These are phyloP conservation scores for Apantesis nais DNA, from an alignment of 2,888 invertebrate genomes.

Conservation along the genomic window DNA sequence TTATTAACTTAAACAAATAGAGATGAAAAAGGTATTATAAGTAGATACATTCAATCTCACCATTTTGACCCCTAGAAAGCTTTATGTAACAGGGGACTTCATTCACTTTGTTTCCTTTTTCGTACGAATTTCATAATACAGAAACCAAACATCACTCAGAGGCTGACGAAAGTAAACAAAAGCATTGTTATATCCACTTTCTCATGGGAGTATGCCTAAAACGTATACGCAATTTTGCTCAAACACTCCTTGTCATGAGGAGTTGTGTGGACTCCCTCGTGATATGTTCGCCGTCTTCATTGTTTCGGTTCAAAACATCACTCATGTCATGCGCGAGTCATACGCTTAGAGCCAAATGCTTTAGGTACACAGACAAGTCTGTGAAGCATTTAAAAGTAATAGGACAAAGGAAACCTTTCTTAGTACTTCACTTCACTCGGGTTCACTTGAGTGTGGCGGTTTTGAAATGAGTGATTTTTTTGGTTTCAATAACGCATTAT, in stretches of 20 bases:
- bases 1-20: slow-evolving; percentile 17
- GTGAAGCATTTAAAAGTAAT: slow-evolving; percentile 16
- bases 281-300: slow-evolving; percentile 38
- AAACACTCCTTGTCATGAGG: slow-evolving; percentile 56
- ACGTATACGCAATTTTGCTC: slow-evolving; percentile 55
- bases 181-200: slow-evolving; percentile 56
- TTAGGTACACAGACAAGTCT: slow-evolving; percentile 19
- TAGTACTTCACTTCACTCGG: slow-evolving; percentile 3
- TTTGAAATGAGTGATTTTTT: background rate
- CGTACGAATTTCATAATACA: slow-evolving; percentile 51
- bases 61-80: slow-evolving; percentile 40
- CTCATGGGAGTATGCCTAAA: slow-evolving; percentile 52
- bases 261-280: slow-evolving; percentile 31
- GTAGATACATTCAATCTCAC: slow-evolving; percentile 36
- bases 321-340: slow-evolving; percentile 37
- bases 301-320: slow-evolving; percentile 52
- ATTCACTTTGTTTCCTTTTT: slow-evolving; percentile 45
- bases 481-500: background rate
- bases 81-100: slow-evolving; percentile 43
- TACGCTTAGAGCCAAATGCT: slow-evolving; percentile 27
- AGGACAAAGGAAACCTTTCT: slow-evolving; percentile 6
- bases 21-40: slow-evolving; percentile 17
- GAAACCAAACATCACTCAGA: slow-evolving; percentile 53
- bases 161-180: slow-evolving; percentile 59
- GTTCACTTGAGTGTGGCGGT: background rate